Conservation (phyloP, 2,888 invertebrate species). For the Syrista parreyssii region DNA sequence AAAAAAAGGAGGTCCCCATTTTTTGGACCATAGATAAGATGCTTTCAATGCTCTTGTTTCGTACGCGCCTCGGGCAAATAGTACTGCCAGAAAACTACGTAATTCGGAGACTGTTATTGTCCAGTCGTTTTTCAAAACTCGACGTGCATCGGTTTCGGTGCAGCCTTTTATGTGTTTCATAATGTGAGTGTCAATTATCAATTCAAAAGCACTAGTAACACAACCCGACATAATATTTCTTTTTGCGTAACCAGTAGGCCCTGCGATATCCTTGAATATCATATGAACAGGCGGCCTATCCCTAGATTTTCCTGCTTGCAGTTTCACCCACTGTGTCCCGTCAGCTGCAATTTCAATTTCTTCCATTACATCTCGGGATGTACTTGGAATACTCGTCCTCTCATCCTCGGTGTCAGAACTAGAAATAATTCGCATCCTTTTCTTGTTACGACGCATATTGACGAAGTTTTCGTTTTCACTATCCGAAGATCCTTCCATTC, state of each 20-base stretch:
- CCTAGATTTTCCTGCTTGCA: slow-evolving; percentile 14
- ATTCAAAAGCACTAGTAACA: slow-evolving; percentile 20
- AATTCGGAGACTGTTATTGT: slow-evolving; percentile 27
- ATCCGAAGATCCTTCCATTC: slow-evolving; percentile 14
- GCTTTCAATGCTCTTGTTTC: slow-evolving; percentile 23
- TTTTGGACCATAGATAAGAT: slow-evolving; percentile 25
- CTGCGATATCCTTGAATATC: slow-evolving; percentile 24
- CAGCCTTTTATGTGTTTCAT: slow-evolving; percentile 24
- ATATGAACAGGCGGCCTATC: slow-evolving; percentile 10
- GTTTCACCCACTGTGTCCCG: slow-evolving; percentile 13
- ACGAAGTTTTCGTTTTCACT: slow-evolving; percentile 17
- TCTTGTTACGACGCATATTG: slow-evolving; percentile 1
- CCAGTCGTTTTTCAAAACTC: slow-evolving; percentile 27
- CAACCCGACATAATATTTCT: slow-evolving; percentile 25
- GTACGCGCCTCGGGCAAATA: slow-evolving; percentile 27
- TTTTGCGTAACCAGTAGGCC: slow-evolving; percentile 23
- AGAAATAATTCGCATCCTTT: slow-evolving; percentile 14
- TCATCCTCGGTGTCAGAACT: slow-evolving; percentile 15
- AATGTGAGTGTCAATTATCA: slow-evolving; percentile 16
- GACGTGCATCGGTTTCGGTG: slow-evolving; percentile 27
- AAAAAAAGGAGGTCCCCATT: slow-evolving; percentile 29
- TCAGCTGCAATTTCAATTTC: slow-evolving; percentile 20
- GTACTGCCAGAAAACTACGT: slow-evolving; percentile 27
- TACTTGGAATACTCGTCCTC: slow-evolving; percentile 13
- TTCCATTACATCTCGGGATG: slow-evolving; percentile 15